phyloP scores from a whole-genome alignment of 2,888 invertebrate species.

The Caenorhabditis drosophilae region DNA sequence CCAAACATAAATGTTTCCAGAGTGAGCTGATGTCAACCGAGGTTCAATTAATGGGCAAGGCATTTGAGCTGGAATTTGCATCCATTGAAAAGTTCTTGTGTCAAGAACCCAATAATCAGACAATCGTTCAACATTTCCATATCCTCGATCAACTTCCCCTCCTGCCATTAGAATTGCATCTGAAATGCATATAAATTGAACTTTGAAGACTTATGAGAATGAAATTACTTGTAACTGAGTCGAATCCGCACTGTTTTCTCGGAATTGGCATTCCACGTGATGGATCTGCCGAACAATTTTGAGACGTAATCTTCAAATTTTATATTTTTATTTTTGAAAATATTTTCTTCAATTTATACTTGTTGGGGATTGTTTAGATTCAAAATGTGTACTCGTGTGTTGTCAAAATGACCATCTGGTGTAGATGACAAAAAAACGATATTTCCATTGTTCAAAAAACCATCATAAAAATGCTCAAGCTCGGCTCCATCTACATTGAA shows the following conservation, averaged over 20 bases:
- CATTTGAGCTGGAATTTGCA: conserved; percentile 64
- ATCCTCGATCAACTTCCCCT: conserved; percentile 65
- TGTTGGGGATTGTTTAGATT: conserved; percentile 52
- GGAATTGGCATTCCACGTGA: conserved; percentile 63
- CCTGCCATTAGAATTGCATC: conserved; percentile 66
- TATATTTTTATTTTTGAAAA: not conserved
- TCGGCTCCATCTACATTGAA: conserved; percentile 64
- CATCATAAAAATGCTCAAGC: conserved; percentile 66
- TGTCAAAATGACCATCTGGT: conserved; percentile 66
- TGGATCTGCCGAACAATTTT: conserved; percentile 54
- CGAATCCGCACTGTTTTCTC: conserved; percentile 65
- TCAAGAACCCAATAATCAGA: conserved; percentile 66
- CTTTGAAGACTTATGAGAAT: too few species aligned
- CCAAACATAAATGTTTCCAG: conserved; percentile 67
- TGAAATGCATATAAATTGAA: too few species aligned
- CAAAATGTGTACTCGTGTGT: conserved; percentile 61
- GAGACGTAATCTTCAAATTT: conserved; percentile 51
- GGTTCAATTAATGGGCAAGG: conserved; percentile 67
- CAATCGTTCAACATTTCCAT: conserved; percentile 56
- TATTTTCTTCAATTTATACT: not conserved
- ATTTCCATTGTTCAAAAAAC: conserved; percentile 63
- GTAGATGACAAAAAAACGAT: conserved; percentile 64
- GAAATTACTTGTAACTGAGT: conserved; percentile 53
- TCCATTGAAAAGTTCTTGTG: conserved; percentile 64
- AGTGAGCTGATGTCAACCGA: conserved; percentile 62